Conservation (phyloP, 2,888 invertebrate genomes). For the Theodoxus fluviatilis region DNA sequence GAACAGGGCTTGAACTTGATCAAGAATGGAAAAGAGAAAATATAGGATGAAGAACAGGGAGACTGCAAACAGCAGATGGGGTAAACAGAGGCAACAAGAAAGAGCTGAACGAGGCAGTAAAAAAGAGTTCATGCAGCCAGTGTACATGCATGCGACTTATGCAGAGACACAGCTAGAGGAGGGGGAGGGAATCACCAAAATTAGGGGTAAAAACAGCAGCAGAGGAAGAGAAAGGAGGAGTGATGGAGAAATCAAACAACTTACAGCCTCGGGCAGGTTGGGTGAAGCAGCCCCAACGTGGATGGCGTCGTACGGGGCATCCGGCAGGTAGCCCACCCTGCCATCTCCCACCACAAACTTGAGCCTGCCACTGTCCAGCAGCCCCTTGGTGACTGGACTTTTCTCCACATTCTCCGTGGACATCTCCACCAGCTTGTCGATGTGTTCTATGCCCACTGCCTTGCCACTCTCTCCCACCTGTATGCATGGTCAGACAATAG, state of each 20-base stretch:
- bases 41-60: too few relatives aligned
- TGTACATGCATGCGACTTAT: too few relatives aligned
- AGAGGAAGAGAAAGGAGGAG: background rate
- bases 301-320: slow-evolving; percentile 66
- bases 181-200: too few relatives aligned
- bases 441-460: slow-evolving; percentile 66
- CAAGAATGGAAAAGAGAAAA: too few relatives aligned
- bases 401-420: slow-evolving; percentile 77
- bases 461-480: slow-evolving; percentile 63
- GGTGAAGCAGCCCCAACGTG: slow-evolving; percentile 67
- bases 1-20: too few relatives aligned
- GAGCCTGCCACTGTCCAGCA: slow-evolving; percentile 57
- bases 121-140: too few relatives aligned
- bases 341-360: slow-evolving; percentile 64
- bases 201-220: background rate
- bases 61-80: too few relatives aligned
- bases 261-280: slow-evolving; percentile 65
- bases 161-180: too few relatives aligned
- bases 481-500: too few relatives aligned
- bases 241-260: slow-evolving; percentile 29
- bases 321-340: slow-evolving; percentile 55
- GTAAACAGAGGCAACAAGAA: too few relatives aligned
- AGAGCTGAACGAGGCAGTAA: too few relatives aligned
- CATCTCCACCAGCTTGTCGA: slow-evolving; percentile 67
- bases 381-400: slow-evolving; percentile 39